Conservation (phyloP, 2,888 invertebrate species). For the Rhogogaster chlorosoma region DNA sequence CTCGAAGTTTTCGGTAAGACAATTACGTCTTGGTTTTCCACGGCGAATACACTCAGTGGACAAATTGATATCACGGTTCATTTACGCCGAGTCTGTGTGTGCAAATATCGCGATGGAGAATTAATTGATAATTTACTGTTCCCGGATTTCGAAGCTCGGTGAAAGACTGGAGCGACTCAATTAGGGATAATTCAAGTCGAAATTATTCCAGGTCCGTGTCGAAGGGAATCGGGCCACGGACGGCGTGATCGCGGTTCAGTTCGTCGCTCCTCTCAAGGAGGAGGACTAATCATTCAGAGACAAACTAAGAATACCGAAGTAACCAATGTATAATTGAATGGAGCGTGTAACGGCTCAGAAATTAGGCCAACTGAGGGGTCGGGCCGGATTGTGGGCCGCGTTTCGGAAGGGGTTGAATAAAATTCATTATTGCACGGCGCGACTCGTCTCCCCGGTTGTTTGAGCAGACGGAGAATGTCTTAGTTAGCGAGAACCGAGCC, state of each 20-base stretch:
- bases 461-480: constrained; percentile 35
- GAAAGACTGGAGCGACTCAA: constrained; percentile 31
- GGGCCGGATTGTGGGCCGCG: neutral
- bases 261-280: neutral
- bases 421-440: constrained; percentile 29
- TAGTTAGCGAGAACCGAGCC: constrained; percentile 11
- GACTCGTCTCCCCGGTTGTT: constrained; percentile 15
- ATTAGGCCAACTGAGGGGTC: constrained; percentile 37
- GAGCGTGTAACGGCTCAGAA: constrained; percentile 48
- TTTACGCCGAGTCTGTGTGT: neutral
- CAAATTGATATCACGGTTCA: neutral
- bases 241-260: constrained; percentile 23
- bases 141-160: neutral
- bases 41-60: neutral
- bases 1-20: neutral
- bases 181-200: constrained; percentile 30
- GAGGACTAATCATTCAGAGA: constrained; percentile 40
- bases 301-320: constrained; percentile 49
- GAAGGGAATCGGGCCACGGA: constrained; percentile 9
- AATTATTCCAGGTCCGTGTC: constrained; percentile 21
- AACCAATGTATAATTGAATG: constrained; percentile 47
- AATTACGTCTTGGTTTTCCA: neutral
- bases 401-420: constrained; percentile 50
- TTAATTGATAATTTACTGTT: constrained; percentile 1
- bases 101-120: neutral